A percentile compares a stretch with the other conserved stretches of the same genome.
Evolutionary conservation across 1,140 invertebrate genomes (phyloP).

Genomic region (Chironomus striatipennis): DNA sequence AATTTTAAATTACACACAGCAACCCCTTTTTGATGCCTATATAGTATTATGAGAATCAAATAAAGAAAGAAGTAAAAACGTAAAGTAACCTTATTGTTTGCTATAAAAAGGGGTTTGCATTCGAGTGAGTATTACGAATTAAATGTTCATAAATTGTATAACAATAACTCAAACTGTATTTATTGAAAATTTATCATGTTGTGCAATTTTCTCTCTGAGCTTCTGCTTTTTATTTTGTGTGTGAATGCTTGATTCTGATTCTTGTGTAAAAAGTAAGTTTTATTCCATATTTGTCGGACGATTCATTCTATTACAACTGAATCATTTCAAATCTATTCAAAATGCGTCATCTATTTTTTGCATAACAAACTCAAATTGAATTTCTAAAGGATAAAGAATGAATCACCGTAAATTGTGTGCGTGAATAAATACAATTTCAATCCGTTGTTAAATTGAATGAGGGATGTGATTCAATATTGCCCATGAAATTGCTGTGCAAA

Average conservation of each 20-base stretch:
- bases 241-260: too few species aligned
- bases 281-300: too few species aligned
- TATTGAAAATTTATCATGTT: slow-evolving; percentile 15
- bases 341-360: too few species aligned
- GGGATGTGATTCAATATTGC: not conserved
- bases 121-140: not conserved
- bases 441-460: too few species aligned
- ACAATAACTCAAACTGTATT: not conserved
- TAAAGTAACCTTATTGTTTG: not conserved
- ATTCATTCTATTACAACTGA: too few species aligned
- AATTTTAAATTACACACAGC: not conserved
- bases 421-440: too few species aligned
- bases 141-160: slow-evolving; percentile 9
- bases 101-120: not conserved
- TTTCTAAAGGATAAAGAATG: not conserved
- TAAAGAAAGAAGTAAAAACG: not conserved
- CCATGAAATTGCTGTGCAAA: not conserved
- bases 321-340: too few species aligned
- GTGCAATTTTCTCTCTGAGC: not conserved
- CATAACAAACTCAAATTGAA: too few species aligned
- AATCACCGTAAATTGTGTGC: not conserved
- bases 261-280: too few species aligned
- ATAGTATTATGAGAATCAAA: not conserved
- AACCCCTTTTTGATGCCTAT: not conserved
- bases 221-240: too few species aligned